Conservation (phyloP, 2,888 invertebrate species). For the Folsomia candida region DNA sequence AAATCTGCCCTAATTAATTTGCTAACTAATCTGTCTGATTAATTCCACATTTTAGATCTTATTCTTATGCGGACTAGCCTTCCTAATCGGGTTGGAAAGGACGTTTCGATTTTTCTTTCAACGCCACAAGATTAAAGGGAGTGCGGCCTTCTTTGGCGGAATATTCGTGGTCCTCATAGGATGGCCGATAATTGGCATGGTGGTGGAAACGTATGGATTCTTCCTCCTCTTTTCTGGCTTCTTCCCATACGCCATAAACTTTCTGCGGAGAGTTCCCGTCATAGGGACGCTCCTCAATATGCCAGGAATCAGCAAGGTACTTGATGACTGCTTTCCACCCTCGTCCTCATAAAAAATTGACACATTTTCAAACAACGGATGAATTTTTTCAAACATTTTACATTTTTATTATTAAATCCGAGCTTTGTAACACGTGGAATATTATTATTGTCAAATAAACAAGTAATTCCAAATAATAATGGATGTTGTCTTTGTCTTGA, state of each 20-base stretch:
- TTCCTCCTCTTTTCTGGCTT: slow-evolving; percentile 83
- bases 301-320: slow-evolving; percentile 81
- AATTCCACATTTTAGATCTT: slow-evolving; percentile 85
- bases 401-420: neutral
- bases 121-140: slow-evolving; percentile 87
- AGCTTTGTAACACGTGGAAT: no score
- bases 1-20: neutral
- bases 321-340: neutral
- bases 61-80: slow-evolving; percentile 89
- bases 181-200: slow-evolving; percentile 95
- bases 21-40: slow-evolving; percentile 29
- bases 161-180: slow-evolving; percentile 88
- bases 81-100: slow-evolving; percentile 92
- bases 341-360: no score
- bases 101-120: slow-evolving; percentile 98
- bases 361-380: no score
- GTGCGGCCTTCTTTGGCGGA: slow-evolving; percentile 86
- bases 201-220: slow-evolving; percentile 95
- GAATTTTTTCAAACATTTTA: no score
- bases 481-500: slow-evolving; percentile 45
- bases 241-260: slow-evolving; percentile 93
- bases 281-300: slow-evolving; percentile 83
- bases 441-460: no score
- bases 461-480: no score
- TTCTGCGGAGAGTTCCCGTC: slow-evolving; percentile 87